Evolutionary conservation across 2,888 invertebrate genomes (phyloP).

Genomic region (Cataglyphis livida): DNA sequence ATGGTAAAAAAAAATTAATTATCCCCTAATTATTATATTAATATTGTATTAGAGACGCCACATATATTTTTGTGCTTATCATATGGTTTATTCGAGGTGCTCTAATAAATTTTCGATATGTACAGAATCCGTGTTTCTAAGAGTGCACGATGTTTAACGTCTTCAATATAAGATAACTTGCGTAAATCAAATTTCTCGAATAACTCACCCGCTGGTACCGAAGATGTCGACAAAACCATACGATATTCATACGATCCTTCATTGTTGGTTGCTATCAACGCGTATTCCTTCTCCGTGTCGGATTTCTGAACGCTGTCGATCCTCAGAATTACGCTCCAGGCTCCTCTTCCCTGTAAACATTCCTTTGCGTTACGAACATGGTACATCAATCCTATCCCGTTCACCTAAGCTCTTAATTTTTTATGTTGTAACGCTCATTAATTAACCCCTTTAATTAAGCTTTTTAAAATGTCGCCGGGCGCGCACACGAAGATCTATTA

Average conservation of each 20-base stretch:
- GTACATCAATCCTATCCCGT: slow-evolving; percentile 11
- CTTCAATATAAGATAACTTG: slow-evolving; percentile 18
- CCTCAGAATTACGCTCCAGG: slow-evolving; percentile 90
- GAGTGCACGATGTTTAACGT: slow-evolving; percentile 23
- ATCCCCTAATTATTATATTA: background rate
- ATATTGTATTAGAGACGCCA: background rate
- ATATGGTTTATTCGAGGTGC: background rate
- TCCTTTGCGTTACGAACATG: background rate
- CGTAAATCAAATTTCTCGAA: slow-evolving; percentile 41
- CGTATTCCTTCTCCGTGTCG: slow-evolving; percentile 91
- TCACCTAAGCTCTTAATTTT: slow-evolving; percentile 26
- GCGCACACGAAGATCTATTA: slow-evolving; percentile 10
- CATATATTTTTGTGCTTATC: background rate
- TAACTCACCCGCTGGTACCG: slow-evolving; percentile 87
- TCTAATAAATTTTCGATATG: slow-evolving; percentile 8
- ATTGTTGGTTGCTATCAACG: slow-evolving; percentile 90
- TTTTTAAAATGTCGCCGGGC: slow-evolving; percentile 32
- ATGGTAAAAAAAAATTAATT: background rate
- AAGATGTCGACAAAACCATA: slow-evolving; percentile 90
- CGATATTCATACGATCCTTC: slow-evolving; percentile 89
- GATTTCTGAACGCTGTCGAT: slow-evolving; percentile 90
- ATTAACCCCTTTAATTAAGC: slow-evolving; percentile 37
- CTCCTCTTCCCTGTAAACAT: slow-evolving; percentile 88
- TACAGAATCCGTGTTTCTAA: slow-evolving; percentile 25
- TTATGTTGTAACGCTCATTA: slow-evolving; percentile 24